Conservation (phyloP, 1,140 invertebrate genomes). For the Achroia grisella region DNA sequence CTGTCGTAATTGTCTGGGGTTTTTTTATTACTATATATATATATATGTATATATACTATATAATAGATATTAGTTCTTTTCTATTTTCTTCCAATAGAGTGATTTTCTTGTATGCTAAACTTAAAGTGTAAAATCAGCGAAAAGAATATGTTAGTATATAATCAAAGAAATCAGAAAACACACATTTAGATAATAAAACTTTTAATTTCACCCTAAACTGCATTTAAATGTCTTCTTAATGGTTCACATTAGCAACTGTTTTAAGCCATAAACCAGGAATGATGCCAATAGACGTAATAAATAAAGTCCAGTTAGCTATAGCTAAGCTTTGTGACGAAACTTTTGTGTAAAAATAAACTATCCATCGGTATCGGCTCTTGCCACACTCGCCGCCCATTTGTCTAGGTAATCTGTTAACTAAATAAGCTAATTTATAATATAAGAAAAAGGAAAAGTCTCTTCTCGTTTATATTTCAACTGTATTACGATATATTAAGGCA, state of each 20-base stretch:
- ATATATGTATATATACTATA: no score
- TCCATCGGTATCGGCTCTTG: constrained; percentile 5
- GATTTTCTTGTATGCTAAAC: no score
- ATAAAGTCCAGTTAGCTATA: constrained; percentile 16
- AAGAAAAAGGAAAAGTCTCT: no score
- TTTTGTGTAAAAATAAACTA: constrained; percentile 22
- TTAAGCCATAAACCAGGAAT: constrained; percentile 17
- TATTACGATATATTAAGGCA: no score
- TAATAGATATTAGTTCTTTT: no score
- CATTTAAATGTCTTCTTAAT: constrained; percentile 8
- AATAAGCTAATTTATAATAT: no score
- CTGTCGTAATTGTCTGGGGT: no score
- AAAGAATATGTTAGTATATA: neutral
- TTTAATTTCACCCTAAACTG: constrained; percentile 6
- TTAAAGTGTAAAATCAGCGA: no score
- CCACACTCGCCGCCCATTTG: constrained; percentile 7
- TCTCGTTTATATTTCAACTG: no score
- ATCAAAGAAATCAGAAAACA: neutral
- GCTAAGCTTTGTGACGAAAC: constrained; percentile 23
- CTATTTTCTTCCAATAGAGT: no score
- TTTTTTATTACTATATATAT: no score
- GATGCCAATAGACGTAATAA: constrained; percentile 29
- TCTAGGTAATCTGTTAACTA: neutral
- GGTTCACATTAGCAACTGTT: constrained; percentile 19
- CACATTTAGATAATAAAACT: constrained; percentile 1